phyloP scores from a whole-genome alignment of 2,797 vertebrate species.

The Pygocentrus nattereri region DNA sequence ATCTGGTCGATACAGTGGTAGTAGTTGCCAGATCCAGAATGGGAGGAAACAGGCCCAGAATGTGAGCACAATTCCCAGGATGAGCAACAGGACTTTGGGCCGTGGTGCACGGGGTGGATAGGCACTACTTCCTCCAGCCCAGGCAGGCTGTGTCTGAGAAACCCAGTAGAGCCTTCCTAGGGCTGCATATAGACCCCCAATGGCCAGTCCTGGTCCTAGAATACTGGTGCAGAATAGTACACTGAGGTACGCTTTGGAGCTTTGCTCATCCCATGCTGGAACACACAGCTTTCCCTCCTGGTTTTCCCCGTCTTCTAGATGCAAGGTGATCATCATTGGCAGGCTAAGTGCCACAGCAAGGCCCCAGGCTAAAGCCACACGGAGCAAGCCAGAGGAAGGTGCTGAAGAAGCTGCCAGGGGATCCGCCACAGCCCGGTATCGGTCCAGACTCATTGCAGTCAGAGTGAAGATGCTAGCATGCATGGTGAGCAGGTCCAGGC shows the following conservation, averaged over 20 bases:
- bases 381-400: conserved; percentile 76
- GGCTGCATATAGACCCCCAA: conserved; percentile 84
- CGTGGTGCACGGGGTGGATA: conserved; percentile 80
- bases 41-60: conserved; percentile 91
- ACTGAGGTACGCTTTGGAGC: conserved; percentile 84
- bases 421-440: conserved; percentile 83
- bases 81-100: conserved; percentile 85
- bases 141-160: conserved; percentile 81
- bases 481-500: conserved; percentile 89
- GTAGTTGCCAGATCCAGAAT: conserved; percentile 90
- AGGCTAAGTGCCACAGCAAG: conserved; percentile 84
- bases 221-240: conserved; percentile 88
- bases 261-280: conserved; percentile 86
- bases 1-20: conserved; percentile 84
- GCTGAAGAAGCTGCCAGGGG: conserved; percentile 82
- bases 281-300: conserved; percentile 83
- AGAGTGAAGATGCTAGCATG: conserved; percentile 90
- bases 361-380: conserved; percentile 83
- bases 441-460: conserved; percentile 86
- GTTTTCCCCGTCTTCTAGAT: conserved; percentile 81
- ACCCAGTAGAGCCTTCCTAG: conserved; percentile 86
- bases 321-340: conserved; percentile 89
- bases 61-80: conserved; percentile 84
- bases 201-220: conserved; percentile 84
- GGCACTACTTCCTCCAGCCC: conserved; percentile 74